Evolutionary conservation across 23 tunicate genomes (phyloP), one percentile per base, ranked within the genome.

Genomic region (Trididemnum nubilum): DNA sequence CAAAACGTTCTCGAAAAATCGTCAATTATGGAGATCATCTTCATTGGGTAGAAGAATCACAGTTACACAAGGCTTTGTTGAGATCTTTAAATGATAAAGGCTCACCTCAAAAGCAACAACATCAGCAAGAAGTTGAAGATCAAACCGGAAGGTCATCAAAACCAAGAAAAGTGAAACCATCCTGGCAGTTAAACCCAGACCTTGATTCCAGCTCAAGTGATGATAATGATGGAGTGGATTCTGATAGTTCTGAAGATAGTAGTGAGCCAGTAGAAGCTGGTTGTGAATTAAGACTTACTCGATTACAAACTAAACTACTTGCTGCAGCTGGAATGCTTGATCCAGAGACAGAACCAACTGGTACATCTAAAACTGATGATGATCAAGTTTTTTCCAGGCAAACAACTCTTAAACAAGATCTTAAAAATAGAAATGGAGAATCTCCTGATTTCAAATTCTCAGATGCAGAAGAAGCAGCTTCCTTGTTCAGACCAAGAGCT

Each of bases 11-110:
- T 18, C 83, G 97, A 35, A 91, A 91, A 44, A 64, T 77, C 5
- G 83, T 81, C 0, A 81, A 85, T 81, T 91, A 91, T 81, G 90
- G 85, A 2, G 97, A 88, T 35, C 89, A 85, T 66, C 78, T 91
- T 40, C 97, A 91, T 61, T 91, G 97, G 97, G 81, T 85, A 5
- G 97, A 91, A 81, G 89, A 91, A 81, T 44, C 85, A 18, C 89
- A 91, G 73, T 37, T 91, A 7, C 97, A 91, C 33, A 85, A 85
- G 77, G 97, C 90, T 31, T 71, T 91, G 64, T 60, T 91, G 75
- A 73, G 89, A 26, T 91, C 97, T 21, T 35, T 91, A n/a, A 49
- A 78, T 29, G 96, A 90, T 23, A 80, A 90, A 72, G 70, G 80
- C 33, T 35, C 88, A 1, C 29, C 32, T 4, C 67, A 83, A 59